Evolutionary conservation across 1,140 invertebrate species (phyloP), one percentile per base, ranked within the genome.

Genomic region (Colletes latitarsis): DNA sequence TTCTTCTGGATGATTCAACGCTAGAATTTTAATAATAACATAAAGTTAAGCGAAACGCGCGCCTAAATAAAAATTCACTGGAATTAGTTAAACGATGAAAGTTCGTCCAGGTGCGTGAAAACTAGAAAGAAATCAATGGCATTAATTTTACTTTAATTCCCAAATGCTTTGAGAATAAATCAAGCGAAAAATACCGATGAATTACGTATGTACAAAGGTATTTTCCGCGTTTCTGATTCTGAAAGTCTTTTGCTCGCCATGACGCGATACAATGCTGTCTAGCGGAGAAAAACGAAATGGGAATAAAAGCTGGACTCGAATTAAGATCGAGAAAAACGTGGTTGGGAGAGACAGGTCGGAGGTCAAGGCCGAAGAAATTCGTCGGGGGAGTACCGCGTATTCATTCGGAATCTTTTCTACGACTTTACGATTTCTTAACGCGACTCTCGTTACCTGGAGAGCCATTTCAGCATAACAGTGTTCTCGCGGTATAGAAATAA

Each of bases 341-440:
- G 66, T 43, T 70, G 66, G 17, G n/a, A 15, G 46, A 4, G 43
- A 49, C 43, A 49, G 53, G 75, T 69, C 63, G 17, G 53, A 80
- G 76, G 81, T 43, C 83, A 84, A 84, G 83, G 83, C 60, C 63
- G 46, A 67, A 39, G 52, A 66, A 79, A 84, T 84, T 80, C 76
- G 66, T 60, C 82, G 60, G 67, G 57, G 53, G 69, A 43, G 57
- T 63, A 55, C 30, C 76, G 43, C 19, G 8, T 75, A 79, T 78
- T 77, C 80, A 82, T 82, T 84, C 80, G 69, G 67, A 70, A 72
- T 72, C 58, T 70, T 70, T 53, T 67, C 53, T 43, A 70, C 58
- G 52, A 30, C 52, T 79, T 71, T 58, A 82, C 58, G 58, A 43
- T 43, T 75, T 71, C 60, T 84, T 57, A 58, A 67, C 70, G 14